Evolutionary conservation across 2,888 invertebrate genomes (phyloP).

Genomic region (Ceriagrion tenellum): DNA sequence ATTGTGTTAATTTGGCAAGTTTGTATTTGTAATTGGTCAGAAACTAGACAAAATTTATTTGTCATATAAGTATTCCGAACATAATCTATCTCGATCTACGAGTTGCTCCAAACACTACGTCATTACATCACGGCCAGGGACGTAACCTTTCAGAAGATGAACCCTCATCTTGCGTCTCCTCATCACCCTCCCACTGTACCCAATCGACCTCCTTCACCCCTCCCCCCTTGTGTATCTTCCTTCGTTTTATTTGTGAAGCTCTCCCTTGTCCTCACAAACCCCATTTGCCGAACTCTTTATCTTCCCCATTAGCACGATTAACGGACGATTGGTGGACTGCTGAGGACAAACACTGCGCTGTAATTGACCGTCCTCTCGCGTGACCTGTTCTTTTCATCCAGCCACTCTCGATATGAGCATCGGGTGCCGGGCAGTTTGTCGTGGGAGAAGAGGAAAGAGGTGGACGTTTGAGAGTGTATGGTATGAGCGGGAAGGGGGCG

Average conservation of each 20-base stretch:
- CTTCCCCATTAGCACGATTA: conserved; percentile 2
- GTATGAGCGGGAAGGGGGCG: neutral
- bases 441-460: neutral
- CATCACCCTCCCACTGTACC: neutral
- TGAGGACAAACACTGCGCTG: neutral
- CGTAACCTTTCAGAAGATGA: too few relatives aligned
- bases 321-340: neutral
- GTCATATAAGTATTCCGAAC: too few relatives aligned
- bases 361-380: neutral
- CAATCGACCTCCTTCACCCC: neutral
- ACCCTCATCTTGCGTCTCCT: neutral
- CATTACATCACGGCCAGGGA: too few relatives aligned
- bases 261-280: neutral
- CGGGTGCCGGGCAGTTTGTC: neutral
- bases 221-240: neutral
- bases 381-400: neutral
- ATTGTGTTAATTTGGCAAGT: too few relatives aligned
- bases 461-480: neutral
- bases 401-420: conserved; percentile 7
- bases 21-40: too few relatives aligned
- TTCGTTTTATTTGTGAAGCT: neutral
- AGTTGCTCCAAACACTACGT: too few relatives aligned
- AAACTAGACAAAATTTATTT: too few relatives aligned
- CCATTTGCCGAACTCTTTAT: neutral
- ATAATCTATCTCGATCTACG: too few relatives aligned